phyloP scores from a whole-genome alignment of 2,113 vertebrate genomes.

The Eurypyga helias region DNA sequence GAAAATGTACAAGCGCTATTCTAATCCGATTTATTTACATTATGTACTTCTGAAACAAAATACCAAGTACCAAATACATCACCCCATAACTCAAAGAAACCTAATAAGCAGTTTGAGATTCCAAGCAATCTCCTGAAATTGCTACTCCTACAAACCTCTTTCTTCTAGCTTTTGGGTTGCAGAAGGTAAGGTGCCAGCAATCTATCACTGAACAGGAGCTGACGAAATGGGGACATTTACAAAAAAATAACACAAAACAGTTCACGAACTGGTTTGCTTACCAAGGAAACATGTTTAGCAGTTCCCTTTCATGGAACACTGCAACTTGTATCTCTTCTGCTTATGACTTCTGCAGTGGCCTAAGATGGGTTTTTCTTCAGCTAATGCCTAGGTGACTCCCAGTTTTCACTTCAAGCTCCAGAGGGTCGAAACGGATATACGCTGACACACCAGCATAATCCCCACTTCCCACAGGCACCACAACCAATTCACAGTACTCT shows the following conservation, averaged over 20 bases:
- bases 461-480: neutral
- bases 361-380: neutral
- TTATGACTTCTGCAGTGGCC: neutral
- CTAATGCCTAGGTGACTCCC: neutral
- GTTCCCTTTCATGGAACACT: neutral
- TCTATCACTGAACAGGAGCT: neutral
- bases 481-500: neutral
- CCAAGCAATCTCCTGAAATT: neutral
- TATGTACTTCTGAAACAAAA: neutral
- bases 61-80: neutral
- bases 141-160: neutral
- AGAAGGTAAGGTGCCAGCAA: neutral
- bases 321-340: neutral
- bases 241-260: neutral
- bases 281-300: neutral
- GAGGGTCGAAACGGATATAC: neutral
- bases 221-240: neutral
- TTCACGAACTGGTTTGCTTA: neutral
- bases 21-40: neutral
- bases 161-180: neutral
- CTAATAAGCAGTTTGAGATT: neutral
- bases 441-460: neutral
- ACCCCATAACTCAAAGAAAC: neutral
- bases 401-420: neutral
- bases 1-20: neutral